A percentile compares a stretch with the other conserved stretches of the same genome.
These are phyloP conservation scores for Myzus persicae DNA, from an alignment of 1,140 invertebrate genomes.

Conservation along the genomic window DNA sequence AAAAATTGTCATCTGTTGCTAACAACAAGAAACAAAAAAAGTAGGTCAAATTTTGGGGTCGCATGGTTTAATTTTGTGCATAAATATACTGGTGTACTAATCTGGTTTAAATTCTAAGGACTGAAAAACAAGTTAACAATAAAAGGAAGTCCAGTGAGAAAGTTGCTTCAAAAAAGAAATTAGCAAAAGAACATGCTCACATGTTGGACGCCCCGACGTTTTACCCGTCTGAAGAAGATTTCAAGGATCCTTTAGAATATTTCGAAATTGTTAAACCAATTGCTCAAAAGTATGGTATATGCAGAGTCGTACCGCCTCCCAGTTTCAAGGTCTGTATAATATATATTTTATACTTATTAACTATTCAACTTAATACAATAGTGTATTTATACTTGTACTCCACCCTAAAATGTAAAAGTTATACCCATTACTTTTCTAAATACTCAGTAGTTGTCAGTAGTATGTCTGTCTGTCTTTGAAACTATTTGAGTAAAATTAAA, in stretches of 20 bases:
- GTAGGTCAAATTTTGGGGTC: not conserved
- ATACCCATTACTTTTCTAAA: too few relatives aligned
- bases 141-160: slow-evolving; percentile 34
- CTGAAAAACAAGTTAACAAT: slow-evolving; percentile 49
- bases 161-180: not conserved
- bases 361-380: not conserved
- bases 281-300: slow-evolving; percentile 86
- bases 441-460: too few relatives aligned
- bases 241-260: slow-evolving; percentile 88
- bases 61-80: not conserved
- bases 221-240: slow-evolving; percentile 83
- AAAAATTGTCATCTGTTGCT: not conserved
- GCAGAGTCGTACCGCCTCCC: slow-evolving; percentile 85
- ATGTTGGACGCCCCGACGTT: slow-evolving; percentile 85
- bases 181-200: slow-evolving; percentile 66
- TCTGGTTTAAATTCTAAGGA: not conserved
- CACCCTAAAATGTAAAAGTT: too few relatives aligned
- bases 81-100: not conserved
- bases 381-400: too few relatives aligned
- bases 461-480: too few relatives aligned
- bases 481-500: too few relatives aligned
- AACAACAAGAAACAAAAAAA: slow-evolving; percentile 40
- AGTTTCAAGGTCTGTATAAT: slow-evolving; percentile 74
- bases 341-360: not conserved
- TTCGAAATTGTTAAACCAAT: slow-evolving; percentile 83